Percentiles rank a stretch among this genome's conserved stretches.
These are phyloP conservation scores for Chrysolina haemoptera DNA, from an alignment of 2,888 invertebrate species.

Conservation along the genomic window DNA sequence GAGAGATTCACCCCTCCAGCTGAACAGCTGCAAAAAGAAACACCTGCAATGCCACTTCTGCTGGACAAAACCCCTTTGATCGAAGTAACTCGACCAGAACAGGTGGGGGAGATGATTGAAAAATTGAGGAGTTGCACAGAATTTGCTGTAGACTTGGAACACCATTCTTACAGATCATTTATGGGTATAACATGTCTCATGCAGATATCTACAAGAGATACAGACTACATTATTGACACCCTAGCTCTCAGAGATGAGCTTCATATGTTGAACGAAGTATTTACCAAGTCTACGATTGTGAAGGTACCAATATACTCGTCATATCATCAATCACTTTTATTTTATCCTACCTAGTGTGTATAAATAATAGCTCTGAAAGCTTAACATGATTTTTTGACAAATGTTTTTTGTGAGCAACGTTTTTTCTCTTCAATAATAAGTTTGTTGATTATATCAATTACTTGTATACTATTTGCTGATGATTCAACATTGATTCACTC, in stretches of 20 bases:
- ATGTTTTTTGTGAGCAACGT: too few species aligned
- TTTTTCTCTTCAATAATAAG: too few species aligned
- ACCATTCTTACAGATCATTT: slow-evolving; percentile 93
- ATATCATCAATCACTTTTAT: too few species aligned
- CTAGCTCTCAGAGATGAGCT: slow-evolving; percentile 87
- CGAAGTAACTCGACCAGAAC: slow-evolving; percentile 77
- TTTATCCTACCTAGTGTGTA: too few species aligned
- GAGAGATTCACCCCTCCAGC: slow-evolving; percentile 78
- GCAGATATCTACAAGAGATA: slow-evolving; percentile 88
- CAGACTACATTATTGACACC: slow-evolving; percentile 93
- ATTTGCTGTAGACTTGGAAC: slow-evolving; percentile 93
- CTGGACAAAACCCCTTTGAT: slow-evolving; percentile 79
- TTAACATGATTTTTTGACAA: too few species aligned
- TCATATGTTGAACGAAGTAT: slow-evolving; percentile 87
- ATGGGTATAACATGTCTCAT: slow-evolving; percentile 96
- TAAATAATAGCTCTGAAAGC: too few species aligned
- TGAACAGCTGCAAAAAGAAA: slow-evolving; percentile 69
- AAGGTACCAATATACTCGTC: too few species aligned
- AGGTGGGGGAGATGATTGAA: slow-evolving; percentile 77
- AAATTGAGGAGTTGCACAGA: slow-evolving; percentile 79
- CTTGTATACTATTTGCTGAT: too few species aligned
- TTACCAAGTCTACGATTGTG: slow-evolving; percentile 89
- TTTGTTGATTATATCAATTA: too few species aligned
- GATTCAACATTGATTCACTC: too few species aligned
- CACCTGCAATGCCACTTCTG: slow-evolving; percentile 68